Conservation (phyloP, 1,140 invertebrate genomes). For the Calliphora vicina region DNA sequence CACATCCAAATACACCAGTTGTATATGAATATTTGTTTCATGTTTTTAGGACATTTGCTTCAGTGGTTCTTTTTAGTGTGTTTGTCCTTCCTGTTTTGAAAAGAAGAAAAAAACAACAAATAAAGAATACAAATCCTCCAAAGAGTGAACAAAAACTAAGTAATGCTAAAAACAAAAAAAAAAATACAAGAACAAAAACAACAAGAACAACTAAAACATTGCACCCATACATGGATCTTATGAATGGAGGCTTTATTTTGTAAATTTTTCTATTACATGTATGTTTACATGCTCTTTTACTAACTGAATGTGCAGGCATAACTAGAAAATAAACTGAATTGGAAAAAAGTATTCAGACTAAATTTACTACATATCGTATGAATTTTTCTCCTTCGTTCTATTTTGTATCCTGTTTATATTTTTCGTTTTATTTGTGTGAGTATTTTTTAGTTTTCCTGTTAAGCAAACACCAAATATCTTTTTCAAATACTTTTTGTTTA, state of each 20-base stretch:
- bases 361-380: background rate
- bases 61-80: conserved; percentile 12
- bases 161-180: background rate
- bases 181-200: background rate
- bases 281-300: conserved; percentile 5
- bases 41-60: conserved; percentile 3
- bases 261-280: background rate
- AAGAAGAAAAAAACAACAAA: background rate
- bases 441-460: background rate
- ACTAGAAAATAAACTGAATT: background rate
- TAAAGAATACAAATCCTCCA: background rate
- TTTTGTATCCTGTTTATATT: background rate
- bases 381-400: background rate
- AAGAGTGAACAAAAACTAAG: background rate
- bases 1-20: too few species aligned
- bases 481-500: background rate
- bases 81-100: conserved; percentile 11
- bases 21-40: background rate
- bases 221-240: conserved; percentile 17
- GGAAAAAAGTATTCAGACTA: background rate
- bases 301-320: background rate
- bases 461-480: background rate
- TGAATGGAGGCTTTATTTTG: conserved; percentile 35
- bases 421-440: background rate
- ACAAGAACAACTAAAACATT: background rate